Evolutionary conservation across 2,888 invertebrate genomes (phyloP), one percentile per base, ranked within the genome.

Genomic region (Encarsia formosa): DNA sequence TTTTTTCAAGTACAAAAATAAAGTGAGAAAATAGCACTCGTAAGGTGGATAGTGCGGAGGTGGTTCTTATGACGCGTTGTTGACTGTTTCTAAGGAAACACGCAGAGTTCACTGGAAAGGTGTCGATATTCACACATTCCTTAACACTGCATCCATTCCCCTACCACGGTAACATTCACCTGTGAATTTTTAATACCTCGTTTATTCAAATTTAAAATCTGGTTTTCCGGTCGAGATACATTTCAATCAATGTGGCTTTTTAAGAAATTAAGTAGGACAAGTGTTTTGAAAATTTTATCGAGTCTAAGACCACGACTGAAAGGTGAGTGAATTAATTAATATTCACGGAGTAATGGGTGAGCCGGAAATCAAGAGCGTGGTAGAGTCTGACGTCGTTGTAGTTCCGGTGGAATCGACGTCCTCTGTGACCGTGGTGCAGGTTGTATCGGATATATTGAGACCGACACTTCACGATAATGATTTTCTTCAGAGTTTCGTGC

Each of bases 401-500:
- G n/a, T n/a, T n/a, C n/a, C n/a, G n/a, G n/a, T n/a, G n/a, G n/a
- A 26, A 26, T 26, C 5, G 8, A 5, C 26, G 8, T 11, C 26
- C 26, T 11, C 26, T 1, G n/a, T 40, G 11, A 20, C 34, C 2
- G 20, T 24, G 4, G 9, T 11, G 5, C 39, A 44, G 23, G 26
- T 29, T 60, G 77, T 79, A 32, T 78, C 78, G 41, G 80, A 81
- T 54, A 84, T 86, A 44, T 75, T 87, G n/a, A 83, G 84, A 47
- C 79, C 82, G 24, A 81, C 83, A 39, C 80, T 71, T 18, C 70
- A 85, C 65, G 83, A 87, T 61, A 83, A 85, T 13, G 89, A 90
- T 68, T 81, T 89, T 62, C 71, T 91, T 16, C 88, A 88, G 75
- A 88, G 88, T 69, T 91, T 87, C 69, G 85, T 88, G 15, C 79